phyloP scores from a whole-genome alignment of 2,888 invertebrate genomes.

The Galerucella calmariensis region DNA sequence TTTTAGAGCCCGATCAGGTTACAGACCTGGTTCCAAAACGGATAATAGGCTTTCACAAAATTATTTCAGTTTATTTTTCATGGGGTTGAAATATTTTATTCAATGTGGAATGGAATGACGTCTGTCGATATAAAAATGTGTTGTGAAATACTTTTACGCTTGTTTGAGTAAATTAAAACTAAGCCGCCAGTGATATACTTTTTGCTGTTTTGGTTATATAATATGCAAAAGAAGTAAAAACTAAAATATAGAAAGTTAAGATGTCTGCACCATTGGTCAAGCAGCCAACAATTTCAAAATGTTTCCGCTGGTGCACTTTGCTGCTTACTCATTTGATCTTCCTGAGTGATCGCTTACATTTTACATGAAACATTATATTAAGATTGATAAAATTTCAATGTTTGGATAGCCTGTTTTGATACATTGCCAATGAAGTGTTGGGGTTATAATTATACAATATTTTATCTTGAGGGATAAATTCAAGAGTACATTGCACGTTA shows the following conservation, averaged over 20 bases:
- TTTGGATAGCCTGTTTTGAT: not conserved
- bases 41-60: no score
- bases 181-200: not conserved
- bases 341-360: not conserved
- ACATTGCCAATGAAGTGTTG: no score
- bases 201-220: conserved; percentile 30
- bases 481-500: no score
- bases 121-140: not conserved
- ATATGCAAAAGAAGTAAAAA: conserved; percentile 29
- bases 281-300: conserved; percentile 48
- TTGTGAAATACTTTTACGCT: conserved; percentile 12
- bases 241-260: conserved; percentile 45
- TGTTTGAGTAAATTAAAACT: not conserved
- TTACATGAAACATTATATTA: not conserved
- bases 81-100: not conserved
- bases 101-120: not conserved
- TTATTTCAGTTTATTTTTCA: no score
- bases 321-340: not conserved
- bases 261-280: conserved; percentile 50
- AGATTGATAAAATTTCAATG: not conserved
- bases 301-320: conserved; percentile 17
- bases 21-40: no score
- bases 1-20: no score
- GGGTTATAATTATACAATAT: no score
- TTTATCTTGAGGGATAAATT: no score